Evolutionary conservation across 2,113 vertebrate species (phyloP).

Genomic region (Xyliphius kryptos): DNA sequence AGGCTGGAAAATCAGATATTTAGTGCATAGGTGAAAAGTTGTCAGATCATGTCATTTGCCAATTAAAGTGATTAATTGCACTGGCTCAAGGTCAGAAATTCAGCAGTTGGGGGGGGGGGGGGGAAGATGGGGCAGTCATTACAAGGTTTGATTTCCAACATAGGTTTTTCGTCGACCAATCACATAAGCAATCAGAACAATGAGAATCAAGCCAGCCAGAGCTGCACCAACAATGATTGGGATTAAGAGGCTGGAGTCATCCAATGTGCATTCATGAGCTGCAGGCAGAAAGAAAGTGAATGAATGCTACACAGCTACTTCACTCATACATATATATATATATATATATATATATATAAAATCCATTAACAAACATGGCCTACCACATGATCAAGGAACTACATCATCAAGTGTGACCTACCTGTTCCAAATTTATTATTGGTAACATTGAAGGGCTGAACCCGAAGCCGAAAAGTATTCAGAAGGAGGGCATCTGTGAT

Average conservation of each 20-base stretch:
- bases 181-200: constrained; percentile 96
- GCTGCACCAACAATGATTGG: constrained; percentile 97
- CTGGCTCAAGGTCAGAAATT: too few relatives aligned
- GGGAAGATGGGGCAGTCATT: constrained; percentile 57
- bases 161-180: constrained; percentile 98
- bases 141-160: constrained; percentile 96
- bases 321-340: too few relatives aligned
- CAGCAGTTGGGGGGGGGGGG: too few relatives aligned
- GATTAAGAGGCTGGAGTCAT: constrained; percentile 96
- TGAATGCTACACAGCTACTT: too few relatives aligned
- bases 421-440: constrained; percentile 76
- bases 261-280: constrained; percentile 94
- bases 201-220: constrained; percentile 92
- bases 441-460: constrained; percentile 85
- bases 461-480: constrained; percentile 74
- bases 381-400: too few relatives aligned
- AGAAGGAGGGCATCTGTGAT: constrained; percentile 64
- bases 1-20: too few relatives aligned
- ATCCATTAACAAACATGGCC: too few relatives aligned
- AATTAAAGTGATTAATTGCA: too few relatives aligned
- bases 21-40: too few relatives aligned
- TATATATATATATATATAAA: too few relatives aligned
- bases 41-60: too few relatives aligned
- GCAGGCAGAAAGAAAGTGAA: constrained; percentile 80
- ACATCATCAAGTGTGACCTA: too few relatives aligned